Conservation (phyloP, 2,113 vertebrate species). For the Bagarius yarrelli region DNA sequence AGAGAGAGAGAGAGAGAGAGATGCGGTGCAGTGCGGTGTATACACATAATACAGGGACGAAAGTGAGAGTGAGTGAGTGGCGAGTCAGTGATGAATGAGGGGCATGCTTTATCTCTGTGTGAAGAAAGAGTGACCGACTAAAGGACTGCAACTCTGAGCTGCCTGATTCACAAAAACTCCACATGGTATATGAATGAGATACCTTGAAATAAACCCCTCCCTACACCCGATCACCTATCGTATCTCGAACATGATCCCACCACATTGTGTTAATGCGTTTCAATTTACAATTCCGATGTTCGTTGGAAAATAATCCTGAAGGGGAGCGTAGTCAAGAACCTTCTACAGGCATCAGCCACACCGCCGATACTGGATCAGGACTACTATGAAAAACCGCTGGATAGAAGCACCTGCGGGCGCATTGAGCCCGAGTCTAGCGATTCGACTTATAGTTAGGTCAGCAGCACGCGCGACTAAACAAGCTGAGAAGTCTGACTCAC, state of each 20-base stretch:
- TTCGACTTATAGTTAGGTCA: slow-evolving; percentile 35
- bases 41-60: slow-evolving; percentile 33
- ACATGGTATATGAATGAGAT: neutral
- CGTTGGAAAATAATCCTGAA: neutral
- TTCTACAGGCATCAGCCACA: slow-evolving; percentile 23
- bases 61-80: slow-evolving; percentile 11
- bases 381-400: neutral
- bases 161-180: slow-evolving; percentile 35
- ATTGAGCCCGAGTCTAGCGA: slow-evolving; percentile 29
- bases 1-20: neutral
- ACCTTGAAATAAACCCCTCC: slow-evolving; percentile 7
- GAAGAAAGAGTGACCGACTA: slow-evolving; percentile 42
- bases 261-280: neutral
- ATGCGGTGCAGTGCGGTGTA: slow-evolving; percentile 17
- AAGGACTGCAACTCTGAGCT: slow-evolving; percentile 40
- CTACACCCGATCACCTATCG: neutral
- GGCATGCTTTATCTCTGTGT: slow-evolving; percentile 43
- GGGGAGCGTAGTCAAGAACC: neutral
- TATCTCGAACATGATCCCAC: neutral
- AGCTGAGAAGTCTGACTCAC: slow-evolving; percentile 41
- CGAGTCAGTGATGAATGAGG: slow-evolving; percentile 41
- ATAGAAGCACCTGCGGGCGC: slow-evolving; percentile 20
- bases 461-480: slow-evolving; percentile 42
- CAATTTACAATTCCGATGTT: neutral
- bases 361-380: neutral